Percentiles rank a stretch among this genome's conserved stretches.
phyloP scores from a whole-genome alignment of 2,888 invertebrate species.

The Orchesellides sinensis region DNA sequence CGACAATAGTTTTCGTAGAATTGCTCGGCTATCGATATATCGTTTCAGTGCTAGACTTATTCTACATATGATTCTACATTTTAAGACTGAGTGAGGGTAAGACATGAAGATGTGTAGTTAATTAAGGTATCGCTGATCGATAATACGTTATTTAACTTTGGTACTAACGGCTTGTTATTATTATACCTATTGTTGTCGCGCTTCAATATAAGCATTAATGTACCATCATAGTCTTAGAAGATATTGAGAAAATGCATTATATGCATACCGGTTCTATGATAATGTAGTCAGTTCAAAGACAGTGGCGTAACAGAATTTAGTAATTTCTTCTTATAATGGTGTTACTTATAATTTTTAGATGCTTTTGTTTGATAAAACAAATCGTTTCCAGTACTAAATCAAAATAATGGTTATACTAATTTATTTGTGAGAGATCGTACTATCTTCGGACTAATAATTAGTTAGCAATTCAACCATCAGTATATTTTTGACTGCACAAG shows the following conservation, averaged over 20 bases:
- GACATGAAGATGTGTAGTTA: slow-evolving; percentile 29
- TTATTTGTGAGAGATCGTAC: slow-evolving; percentile 11
- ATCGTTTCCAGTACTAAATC: no score
- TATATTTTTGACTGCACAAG: slow-evolving; percentile 29
- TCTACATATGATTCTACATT: slow-evolving; percentile 48
- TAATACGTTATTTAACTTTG: slow-evolving; percentile 49
- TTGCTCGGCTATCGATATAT: slow-evolving; percentile 43
- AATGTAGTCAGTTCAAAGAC: slow-evolving; percentile 19
- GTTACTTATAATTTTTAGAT: no score
- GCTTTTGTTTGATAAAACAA: no score
- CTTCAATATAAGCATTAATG: neutral
- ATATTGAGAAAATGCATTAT: neutral
- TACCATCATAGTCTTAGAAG: neutral
- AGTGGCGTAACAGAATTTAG: neutral
- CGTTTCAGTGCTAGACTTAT: slow-evolving; percentile 36
- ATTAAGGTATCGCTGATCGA: slow-evolving; percentile 33
- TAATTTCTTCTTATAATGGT: no score
- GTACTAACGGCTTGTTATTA: slow-evolving; percentile 31
- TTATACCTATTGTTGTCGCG: neutral
- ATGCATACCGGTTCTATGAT: slow-evolving; percentile 44
- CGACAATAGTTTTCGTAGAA: slow-evolving; percentile 55
- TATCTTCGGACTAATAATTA: neutral
- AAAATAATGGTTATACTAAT: neutral
- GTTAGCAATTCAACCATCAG: slow-evolving; percentile 31
- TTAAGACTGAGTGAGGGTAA: slow-evolving; percentile 66